Evolutionary conservation across 2,113 vertebrate genomes (phyloP).

Genomic region (Megaptera novaeangliae): DNA sequence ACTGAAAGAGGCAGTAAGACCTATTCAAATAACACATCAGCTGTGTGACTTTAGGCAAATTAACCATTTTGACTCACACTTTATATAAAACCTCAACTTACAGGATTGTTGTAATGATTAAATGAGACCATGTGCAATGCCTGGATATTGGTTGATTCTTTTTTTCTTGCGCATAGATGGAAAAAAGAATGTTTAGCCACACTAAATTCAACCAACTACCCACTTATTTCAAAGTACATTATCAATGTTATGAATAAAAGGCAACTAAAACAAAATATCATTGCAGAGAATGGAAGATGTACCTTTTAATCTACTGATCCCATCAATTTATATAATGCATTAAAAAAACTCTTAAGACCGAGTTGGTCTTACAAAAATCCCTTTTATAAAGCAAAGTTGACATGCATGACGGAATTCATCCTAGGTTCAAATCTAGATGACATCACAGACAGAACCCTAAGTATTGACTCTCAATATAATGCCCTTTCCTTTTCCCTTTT

Average conservation of each 20-base stretch:
- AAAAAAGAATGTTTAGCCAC: not conserved
- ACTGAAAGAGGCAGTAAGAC: not conserved
- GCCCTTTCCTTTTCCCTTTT: not conserved
- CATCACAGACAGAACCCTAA: not conserved
- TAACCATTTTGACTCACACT: not conserved
- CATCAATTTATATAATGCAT: not conserved
- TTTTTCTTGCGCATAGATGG: not conserved
- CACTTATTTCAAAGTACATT: not conserved
- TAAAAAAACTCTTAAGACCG: not conserved
- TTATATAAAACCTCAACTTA: not conserved
- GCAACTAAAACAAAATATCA: not conserved
- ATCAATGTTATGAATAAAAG: not conserved
- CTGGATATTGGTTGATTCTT: not conserved
- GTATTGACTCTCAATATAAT: not conserved
- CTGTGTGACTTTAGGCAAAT: not conserved
- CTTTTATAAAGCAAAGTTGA: not conserved
- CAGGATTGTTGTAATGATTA: not conserved
- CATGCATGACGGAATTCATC: not conserved
- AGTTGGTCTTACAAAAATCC: not conserved
- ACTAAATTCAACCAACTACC: not conserved
- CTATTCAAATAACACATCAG: not conserved
- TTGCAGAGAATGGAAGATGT: not conserved
- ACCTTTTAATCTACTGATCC: not conserved
- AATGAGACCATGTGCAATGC: not conserved
- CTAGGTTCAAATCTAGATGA: conserved; percentile 16